These are phyloP conservation scores for Sicus ferrugineus DNA, from an alignment of 2,888 invertebrate genomes.

Conservation along the genomic window DNA sequence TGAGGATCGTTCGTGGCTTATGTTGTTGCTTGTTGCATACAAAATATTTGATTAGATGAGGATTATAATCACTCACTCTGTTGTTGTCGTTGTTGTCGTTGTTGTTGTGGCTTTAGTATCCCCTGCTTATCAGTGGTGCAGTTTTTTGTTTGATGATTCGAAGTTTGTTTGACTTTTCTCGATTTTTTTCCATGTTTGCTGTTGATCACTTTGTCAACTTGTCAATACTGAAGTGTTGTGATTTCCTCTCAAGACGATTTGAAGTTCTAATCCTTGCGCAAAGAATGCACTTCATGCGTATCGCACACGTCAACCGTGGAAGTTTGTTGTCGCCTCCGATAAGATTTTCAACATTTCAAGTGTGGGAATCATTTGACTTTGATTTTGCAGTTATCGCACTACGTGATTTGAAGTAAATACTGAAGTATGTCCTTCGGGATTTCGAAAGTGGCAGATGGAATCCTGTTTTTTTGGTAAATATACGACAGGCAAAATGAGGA, in stretches of 20 bases:
- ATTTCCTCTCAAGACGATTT: not conserved
- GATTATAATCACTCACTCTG: not conserved
- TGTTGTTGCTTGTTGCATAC: not conserved
- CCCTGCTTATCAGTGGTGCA: not conserved
- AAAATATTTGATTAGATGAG: not conserved
- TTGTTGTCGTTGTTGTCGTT: not conserved
- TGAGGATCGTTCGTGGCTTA: not conserved
- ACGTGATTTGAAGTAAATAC: not conserved
- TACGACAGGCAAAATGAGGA: not conserved
- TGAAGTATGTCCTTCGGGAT: not conserved
- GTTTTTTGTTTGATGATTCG: not conserved
- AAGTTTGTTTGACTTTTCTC: not conserved
- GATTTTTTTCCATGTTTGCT: not conserved
- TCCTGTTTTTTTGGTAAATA: not conserved
- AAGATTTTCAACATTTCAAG: constrained; percentile 1
- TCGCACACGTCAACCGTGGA: not conserved
- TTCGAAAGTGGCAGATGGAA: not conserved
- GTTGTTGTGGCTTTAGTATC: not conserved
- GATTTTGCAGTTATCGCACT: not conserved
- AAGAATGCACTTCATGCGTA: too few relatives aligned
- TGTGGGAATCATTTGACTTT: constrained; percentile 10
- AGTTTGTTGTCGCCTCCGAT: not conserved
- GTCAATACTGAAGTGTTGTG: too few relatives aligned
- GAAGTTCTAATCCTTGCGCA: not conserved
- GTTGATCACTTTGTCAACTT: not conserved